A percentile compares a stretch with the other conserved stretches of the same genome.
Conservation (phyloP, 2,888 invertebrate species). For the Agrochola lychnidis region DNA sequence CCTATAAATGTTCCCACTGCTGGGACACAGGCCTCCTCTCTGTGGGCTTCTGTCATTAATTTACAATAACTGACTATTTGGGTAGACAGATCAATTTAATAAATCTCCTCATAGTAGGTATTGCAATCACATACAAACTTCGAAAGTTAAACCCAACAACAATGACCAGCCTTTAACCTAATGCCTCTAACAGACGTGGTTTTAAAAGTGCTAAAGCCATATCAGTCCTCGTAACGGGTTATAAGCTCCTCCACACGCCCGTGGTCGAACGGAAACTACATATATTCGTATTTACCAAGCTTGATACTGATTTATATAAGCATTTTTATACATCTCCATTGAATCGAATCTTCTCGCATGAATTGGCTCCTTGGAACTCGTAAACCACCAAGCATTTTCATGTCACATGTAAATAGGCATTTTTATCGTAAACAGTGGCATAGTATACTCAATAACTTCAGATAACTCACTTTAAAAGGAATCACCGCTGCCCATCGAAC, state of each 20-base stretch:
- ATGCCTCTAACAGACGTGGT: neutral
- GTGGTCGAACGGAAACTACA: neutral
- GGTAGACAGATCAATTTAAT: neutral
- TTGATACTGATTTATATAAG: neutral
- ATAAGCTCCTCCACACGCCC: neutral
- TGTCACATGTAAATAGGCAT: neutral
- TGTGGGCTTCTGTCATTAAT: neutral
- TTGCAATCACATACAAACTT: neutral
- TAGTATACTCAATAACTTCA: constrained; percentile 14
- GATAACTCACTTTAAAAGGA: constrained; percentile 45
- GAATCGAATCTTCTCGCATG: neutral
- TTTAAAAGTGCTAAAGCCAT: neutral
- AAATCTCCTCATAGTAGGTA: neutral
- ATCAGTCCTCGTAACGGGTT: neutral
- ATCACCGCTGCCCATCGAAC: constrained; percentile 42
- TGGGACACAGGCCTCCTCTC: no score
- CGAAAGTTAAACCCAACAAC: neutral
- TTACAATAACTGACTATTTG: neutral
- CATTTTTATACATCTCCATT: neutral
- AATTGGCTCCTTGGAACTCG: neutral
- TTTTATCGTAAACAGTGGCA: neutral
- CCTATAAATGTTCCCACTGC: no score
- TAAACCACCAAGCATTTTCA: neutral
- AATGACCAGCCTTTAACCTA: no score
- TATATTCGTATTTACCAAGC: neutral